A percentile compares a stretch with the other conserved stretches of the same genome.
Evolutionary conservation across 2,797 vertebrate species (phyloP).

Genomic region (Gambusia yucatana): DNA sequence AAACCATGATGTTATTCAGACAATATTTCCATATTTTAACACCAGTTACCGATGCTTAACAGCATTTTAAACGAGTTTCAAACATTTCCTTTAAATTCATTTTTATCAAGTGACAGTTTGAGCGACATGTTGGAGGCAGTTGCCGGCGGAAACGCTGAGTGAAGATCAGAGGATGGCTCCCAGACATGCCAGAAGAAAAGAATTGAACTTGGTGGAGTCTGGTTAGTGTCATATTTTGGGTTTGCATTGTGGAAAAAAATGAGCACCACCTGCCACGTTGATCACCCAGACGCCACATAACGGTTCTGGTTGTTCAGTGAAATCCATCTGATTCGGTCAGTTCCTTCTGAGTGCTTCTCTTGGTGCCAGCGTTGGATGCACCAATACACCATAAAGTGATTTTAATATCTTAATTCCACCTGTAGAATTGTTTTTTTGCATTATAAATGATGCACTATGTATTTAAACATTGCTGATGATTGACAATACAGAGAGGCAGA

Average conservation of each 20-base stretch:
- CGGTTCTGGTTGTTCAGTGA: background rate
- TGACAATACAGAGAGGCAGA: constrained; percentile 22
- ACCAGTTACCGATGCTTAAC: background rate
- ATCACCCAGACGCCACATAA: background rate
- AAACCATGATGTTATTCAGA: background rate
- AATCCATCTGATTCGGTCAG: background rate
- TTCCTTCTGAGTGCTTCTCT: background rate
- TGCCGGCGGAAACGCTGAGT: background rate
- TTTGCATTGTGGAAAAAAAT: background rate
- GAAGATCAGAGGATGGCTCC: background rate
- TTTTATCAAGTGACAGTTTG: background rate
- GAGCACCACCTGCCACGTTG: background rate
- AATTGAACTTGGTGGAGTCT: background rate
- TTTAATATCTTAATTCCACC: background rate
- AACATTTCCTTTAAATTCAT: background rate
- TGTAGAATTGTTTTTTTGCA: background rate
- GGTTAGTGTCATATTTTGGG: background rate
- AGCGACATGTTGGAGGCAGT: background rate
- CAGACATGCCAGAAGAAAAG: background rate
- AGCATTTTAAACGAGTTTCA: background rate
- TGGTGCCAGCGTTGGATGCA: background rate
- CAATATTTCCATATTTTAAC: background rate
- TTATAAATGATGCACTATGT: background rate
- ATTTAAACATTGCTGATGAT: constrained; percentile 11
- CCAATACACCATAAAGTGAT: background rate